Conservation (phyloP, 2,888 invertebrate genomes). For the Xestia sexstrigata region DNA sequence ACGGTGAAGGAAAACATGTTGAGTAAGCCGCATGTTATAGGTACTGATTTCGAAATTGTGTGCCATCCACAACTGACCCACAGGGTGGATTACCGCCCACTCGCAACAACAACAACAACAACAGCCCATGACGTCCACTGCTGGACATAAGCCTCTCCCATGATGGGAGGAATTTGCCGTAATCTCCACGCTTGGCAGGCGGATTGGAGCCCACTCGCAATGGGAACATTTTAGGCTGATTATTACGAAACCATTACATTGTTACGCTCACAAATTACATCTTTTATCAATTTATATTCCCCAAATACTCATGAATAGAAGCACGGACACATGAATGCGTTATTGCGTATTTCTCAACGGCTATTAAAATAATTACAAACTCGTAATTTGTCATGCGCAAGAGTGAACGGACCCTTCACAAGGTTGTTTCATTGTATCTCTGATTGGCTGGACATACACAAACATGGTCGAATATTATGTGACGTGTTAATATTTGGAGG, state of each 20-base stretch:
- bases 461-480: slow-evolving; percentile 33
- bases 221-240: too few species aligned
- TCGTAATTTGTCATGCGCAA: slow-evolving; percentile 36
- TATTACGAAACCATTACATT: background rate
- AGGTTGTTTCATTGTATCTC: slow-evolving; percentile 44
- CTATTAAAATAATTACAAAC: slow-evolving; percentile 39
- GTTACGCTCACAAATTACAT: background rate
- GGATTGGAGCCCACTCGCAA: too few species aligned
- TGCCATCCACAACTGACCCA: background rate
- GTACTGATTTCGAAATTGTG: background rate
- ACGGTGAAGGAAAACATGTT: background rate
- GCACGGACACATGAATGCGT: background rate
- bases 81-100: too few species aligned
- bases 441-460: background rate
- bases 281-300: background rate
- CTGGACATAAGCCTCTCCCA: too few species aligned
- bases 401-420: slow-evolving; percentile 61
- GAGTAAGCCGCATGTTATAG: too few species aligned
- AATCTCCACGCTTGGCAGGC: too few species aligned
- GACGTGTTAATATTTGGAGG: slow-evolving; percentile 19
- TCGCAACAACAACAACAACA: too few species aligned
- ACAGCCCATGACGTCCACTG: too few species aligned
- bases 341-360: slow-evolving; percentile 19
- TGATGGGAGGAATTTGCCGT: too few species aligned
- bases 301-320: slow-evolving; percentile 3